Evolutionary conservation across 1,140 invertebrate species (phyloP).

Genomic region (Antheraea mylitta): DNA sequence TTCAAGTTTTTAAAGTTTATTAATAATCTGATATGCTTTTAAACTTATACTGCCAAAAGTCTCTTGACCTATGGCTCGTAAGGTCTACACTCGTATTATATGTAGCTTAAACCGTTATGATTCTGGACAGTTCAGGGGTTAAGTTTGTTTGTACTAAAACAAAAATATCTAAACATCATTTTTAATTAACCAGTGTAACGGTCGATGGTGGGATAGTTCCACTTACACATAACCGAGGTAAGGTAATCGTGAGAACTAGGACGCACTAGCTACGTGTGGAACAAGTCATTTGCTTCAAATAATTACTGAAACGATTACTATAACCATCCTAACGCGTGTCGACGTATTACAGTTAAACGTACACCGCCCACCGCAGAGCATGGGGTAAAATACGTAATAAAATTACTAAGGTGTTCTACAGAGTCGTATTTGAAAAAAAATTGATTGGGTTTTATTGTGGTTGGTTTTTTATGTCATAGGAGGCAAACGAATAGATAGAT

Average conservation of each 20-base stretch:
- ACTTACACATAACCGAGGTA: not conserved
- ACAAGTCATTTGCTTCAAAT: slow-evolving; percentile 57
- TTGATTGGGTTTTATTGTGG: not conserved
- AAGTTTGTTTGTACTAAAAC: too few species aligned
- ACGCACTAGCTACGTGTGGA: slow-evolving; percentile 26
- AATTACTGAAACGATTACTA: slow-evolving; percentile 60
- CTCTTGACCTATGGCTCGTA: too few species aligned
- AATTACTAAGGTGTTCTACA: slow-evolving; percentile 43
- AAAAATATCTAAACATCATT: not conserved
- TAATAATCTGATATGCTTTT: too few species aligned
- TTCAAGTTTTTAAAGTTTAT: too few species aligned
- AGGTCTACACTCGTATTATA: too few species aligned
- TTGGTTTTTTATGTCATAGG: not conserved
- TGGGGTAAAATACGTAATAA: slow-evolving; percentile 52
- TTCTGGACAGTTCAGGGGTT: too few species aligned
- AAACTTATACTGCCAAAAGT: too few species aligned
- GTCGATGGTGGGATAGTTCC: not conserved
- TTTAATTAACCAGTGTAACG: not conserved
- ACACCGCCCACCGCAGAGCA: slow-evolving; percentile 48
- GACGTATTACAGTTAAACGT: slow-evolving; percentile 63
- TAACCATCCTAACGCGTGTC: slow-evolving; percentile 49
- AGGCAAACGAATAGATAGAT: too few species aligned
- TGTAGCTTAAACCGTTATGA: too few species aligned
- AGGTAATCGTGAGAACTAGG: slow-evolving; percentile 44
- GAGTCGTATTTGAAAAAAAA: not conserved